A percentile compares a stretch with the other conserved stretches of the same genome.
Conservation (phyloP, 2,113 vertebrate species). For the Cyprichromis sp. region DNA sequence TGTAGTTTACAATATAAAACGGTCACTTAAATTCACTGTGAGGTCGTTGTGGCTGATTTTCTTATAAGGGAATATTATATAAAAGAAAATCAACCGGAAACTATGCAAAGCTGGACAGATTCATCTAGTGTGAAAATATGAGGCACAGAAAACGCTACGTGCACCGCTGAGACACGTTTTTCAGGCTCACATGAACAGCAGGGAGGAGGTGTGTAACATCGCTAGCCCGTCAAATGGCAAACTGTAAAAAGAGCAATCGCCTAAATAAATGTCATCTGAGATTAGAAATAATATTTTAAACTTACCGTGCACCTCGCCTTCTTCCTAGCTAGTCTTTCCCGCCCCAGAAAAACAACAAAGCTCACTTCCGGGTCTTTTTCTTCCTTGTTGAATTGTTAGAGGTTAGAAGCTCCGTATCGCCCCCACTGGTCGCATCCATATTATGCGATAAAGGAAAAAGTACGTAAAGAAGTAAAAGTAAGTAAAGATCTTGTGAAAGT, state of each 20-base stretch:
- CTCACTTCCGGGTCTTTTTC: slow-evolving; percentile 14
- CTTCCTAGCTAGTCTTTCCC: neutral
- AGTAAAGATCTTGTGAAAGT: neutral
- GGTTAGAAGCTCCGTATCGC: neutral
- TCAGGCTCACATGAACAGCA: neutral
- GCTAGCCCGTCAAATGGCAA: neutral
- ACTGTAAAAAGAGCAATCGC: neutral
- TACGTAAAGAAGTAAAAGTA: neutral
- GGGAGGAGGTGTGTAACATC: neutral
- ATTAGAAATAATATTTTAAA: neutral
- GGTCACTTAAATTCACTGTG: neutral
- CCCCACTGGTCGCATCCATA: neutral
- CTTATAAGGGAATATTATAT: neutral
- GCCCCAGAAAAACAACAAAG: neutral
- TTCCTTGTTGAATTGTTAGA: neutral
- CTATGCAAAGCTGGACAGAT: neutral
- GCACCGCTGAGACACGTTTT: neutral
- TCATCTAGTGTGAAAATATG: neutral
- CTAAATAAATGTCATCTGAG: neutral
- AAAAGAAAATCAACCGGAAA: neutral
- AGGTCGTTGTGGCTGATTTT: neutral
- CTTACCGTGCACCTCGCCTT: neutral
- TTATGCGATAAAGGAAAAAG: too few species aligned
- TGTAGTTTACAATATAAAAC: neutral
- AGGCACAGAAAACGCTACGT: neutral